Evolutionary conservation across 2,888 invertebrate genomes (phyloP).

Genomic region (Stomorhina lunata): DNA sequence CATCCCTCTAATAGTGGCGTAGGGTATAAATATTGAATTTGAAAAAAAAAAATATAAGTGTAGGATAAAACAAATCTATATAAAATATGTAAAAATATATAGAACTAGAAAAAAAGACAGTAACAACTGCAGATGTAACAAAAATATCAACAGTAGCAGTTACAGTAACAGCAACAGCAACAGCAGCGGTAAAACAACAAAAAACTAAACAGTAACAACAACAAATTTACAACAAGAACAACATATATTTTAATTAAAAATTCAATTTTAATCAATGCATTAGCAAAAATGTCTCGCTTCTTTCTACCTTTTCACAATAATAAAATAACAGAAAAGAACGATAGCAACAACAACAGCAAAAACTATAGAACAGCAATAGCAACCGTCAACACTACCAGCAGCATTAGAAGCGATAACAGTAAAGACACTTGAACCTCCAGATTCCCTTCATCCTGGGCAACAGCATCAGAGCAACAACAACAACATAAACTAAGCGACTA

Average conservation of each 20-base stretch:
- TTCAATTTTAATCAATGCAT: conserved; percentile 79
- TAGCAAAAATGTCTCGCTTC: conserved; percentile 77
- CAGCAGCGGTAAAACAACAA: not conserved
- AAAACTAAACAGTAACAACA: conserved; percentile 32
- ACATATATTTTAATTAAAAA: conserved; percentile 78
- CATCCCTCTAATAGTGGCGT: too few relatives aligned
- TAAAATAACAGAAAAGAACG: conserved; percentile 47
- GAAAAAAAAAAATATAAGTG: too few relatives aligned
- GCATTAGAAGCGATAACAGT: conserved; percentile 60
- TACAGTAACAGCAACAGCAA: conserved; percentile 6
- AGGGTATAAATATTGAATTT: too few relatives aligned
- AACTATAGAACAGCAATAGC: conserved; percentile 69
- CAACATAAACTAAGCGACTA: not conserved
- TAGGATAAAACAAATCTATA: conserved; percentile 41
- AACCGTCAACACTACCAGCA: conserved; percentile 73
- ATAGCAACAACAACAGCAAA: conserved; percentile 48
- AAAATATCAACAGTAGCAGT: conserved; percentile 45
- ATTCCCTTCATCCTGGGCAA: not conserved
- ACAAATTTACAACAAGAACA: conserved; percentile 69
- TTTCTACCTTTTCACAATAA: conserved; percentile 49
- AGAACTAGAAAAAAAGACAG: not conserved
- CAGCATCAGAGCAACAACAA: not conserved
- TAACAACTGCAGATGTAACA: conserved; percentile 56
- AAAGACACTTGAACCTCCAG: conserved; percentile 59
- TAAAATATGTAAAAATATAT: conserved; percentile 31